A percentile compares a stretch with the other conserved stretches of the same genome.
These are phyloP conservation scores for Heteromurus nitidus DNA, from an alignment of 2,888 invertebrate genomes.

Conservation along the genomic window DNA sequence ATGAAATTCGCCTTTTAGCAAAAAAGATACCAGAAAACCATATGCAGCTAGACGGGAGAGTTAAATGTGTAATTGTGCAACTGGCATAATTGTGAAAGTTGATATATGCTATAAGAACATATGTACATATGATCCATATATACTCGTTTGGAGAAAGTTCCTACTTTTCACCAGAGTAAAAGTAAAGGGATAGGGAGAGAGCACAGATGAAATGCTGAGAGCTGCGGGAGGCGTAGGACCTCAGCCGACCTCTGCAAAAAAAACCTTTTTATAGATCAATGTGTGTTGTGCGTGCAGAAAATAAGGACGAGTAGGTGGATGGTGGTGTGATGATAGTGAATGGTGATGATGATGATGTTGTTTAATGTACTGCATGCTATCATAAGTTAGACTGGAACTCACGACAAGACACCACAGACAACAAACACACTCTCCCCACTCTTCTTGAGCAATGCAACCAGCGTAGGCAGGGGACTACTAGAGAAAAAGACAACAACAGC, in stretches of 20 bases:
- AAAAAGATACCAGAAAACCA: no score
- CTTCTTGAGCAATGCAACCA: no score
- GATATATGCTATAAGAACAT: no score
- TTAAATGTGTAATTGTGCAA: no score
- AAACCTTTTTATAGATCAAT: background rate
- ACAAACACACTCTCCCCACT: no score
- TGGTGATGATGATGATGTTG: background rate
- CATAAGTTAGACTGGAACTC: background rate
- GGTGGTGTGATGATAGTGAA: background rate
- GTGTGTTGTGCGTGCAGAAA: background rate
- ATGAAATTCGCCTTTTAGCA: no score
- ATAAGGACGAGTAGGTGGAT: background rate
- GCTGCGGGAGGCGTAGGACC: no score
- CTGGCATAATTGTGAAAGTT: no score
- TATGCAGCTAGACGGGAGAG: no score
- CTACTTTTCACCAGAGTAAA: background rate
- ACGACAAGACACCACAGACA: background rate
- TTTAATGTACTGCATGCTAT: slow-evolving; percentile 7
- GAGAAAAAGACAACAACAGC: background rate
- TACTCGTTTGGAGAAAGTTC: background rate
- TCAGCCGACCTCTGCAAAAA: no score
- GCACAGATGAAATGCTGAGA: background rate
- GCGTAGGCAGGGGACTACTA: background rate
- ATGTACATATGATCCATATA: no score
- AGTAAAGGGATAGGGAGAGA: background rate